Conservation (phyloP, 2,888 invertebrate species). For the Amphimallon solstitiale region DNA sequence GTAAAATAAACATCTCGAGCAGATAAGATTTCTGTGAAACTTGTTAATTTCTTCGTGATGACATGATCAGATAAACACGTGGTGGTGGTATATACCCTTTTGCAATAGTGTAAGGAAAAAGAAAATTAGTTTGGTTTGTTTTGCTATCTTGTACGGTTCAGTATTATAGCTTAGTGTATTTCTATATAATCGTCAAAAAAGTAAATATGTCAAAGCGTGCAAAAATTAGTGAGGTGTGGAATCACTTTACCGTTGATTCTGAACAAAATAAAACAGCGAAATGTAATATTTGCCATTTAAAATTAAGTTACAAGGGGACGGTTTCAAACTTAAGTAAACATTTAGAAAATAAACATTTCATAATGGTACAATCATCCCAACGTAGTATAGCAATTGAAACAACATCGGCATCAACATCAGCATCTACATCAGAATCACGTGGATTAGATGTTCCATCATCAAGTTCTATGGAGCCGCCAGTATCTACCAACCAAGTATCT, state of each 20-base stretch:
- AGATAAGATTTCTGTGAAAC: not conserved
- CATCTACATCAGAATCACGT: not conserved
- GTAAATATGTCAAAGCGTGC: not conserved
- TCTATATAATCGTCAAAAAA: no score
- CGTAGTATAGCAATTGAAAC: not conserved
- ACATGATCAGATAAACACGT: not conserved
- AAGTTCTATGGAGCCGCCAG: no score
- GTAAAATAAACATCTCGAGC: not conserved
- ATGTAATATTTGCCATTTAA: not conserved
- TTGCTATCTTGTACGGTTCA: not conserved
- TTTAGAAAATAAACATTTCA: not conserved
- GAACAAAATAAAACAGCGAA: not conserved
- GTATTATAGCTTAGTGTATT: no score
- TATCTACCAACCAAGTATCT: no score
- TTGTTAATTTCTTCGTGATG: not conserved
- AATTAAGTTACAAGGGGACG: no score
- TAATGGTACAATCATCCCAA: not conserved
- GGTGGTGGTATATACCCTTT: not conserved
- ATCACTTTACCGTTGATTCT: not conserved
- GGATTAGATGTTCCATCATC: no score
- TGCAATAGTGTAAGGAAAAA: not conserved
- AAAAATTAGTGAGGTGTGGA: not conserved
- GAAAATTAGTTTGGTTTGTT: not conserved
- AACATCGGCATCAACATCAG: no score
- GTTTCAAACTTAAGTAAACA: no score